Percentiles rank a stretch among this genome's conserved stretches.
Evolutionary conservation across 2,888 invertebrate species (phyloP).

Genomic region (Tineola bisselliella): DNA sequence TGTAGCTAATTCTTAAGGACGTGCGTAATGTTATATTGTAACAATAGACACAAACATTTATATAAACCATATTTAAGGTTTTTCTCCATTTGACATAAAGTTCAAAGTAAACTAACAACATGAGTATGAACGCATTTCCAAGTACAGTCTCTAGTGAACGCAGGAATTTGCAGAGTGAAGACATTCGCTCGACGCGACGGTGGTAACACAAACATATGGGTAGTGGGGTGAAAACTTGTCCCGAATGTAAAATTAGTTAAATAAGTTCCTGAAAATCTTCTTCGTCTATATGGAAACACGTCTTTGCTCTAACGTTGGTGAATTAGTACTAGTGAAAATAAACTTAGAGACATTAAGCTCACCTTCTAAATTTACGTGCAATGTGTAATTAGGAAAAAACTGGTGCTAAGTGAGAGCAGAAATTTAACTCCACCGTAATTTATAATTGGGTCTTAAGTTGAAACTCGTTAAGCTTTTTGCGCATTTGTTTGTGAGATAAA

Average conservation of each 20-base stretch:
- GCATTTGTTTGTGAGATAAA: background rate
- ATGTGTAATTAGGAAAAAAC: constrained; percentile 35
- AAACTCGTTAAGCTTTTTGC: background rate
- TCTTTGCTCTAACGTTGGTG: constrained; percentile 51
- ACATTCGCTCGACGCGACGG: constrained; percentile 26
- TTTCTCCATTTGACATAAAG: background rate
- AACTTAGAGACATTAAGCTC: constrained; percentile 31
- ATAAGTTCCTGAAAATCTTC: constrained; percentile 49
- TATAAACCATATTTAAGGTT: background rate
- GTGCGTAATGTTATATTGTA: constrained; percentile 17
- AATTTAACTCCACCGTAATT: background rate
- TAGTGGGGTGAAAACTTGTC: constrained; percentile 51
- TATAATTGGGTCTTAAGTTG: background rate
- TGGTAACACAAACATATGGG: constrained; percentile 45
- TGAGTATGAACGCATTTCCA: background rate
- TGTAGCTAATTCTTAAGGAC: constrained; percentile 38
- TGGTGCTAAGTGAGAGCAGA: background rate
- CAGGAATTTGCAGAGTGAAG: constrained; percentile 13
- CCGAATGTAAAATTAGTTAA: constrained; percentile 58
- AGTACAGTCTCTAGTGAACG: background rate
- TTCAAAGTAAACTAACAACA: no score
- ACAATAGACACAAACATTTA: background rate
- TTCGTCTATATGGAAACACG: constrained; percentile 46
- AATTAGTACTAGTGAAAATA: constrained; percentile 8
- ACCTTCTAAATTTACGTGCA: constrained; percentile 45